Evolutionary conservation across 2,888 invertebrate genomes (phyloP).

Genomic region (Phyllotreta striolata): DNA sequence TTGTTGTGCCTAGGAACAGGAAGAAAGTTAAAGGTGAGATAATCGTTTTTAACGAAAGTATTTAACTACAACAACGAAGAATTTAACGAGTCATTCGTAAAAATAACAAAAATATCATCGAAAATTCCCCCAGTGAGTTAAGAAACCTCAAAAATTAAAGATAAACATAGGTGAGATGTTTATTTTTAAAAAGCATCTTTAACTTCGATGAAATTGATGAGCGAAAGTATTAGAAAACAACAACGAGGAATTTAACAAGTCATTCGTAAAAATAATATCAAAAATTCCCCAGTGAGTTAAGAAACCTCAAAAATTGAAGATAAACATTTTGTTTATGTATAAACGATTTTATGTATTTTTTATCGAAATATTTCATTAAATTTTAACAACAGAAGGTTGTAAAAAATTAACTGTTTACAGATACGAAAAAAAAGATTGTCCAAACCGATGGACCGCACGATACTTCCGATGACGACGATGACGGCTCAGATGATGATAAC

Average conservation of each 20-base stretch:
- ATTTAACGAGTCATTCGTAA: no score
- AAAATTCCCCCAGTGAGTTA: no score
- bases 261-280: no score
- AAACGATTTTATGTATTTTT: neutral
- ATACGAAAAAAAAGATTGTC: slow-evolving; percentile 14
- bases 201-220: no score
- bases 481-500: slow-evolving; percentile 70
- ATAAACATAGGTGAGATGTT: no score
- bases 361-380: neutral
- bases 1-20: slow-evolving; percentile 45
- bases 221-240: neutral
- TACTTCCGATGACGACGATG: slow-evolving; percentile 79
- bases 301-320: slow-evolving; percentile 2
- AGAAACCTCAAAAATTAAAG: neutral
- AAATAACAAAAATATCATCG: no score
- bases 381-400: neutral
- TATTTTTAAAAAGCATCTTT: no score
- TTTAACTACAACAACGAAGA: neutral
- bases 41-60: neutral
- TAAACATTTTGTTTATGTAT: neutral
- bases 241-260: no score
- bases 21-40: slow-evolving; percentile 34
- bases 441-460: slow-evolving; percentile 68
- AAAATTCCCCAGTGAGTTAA: no score
- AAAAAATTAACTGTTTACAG: slow-evolving; percentile 1